Evolutionary conservation across 53 echinoderm and acorn worm genomes (phyloP).

Genomic region (Paracentrotus lividus): DNA sequence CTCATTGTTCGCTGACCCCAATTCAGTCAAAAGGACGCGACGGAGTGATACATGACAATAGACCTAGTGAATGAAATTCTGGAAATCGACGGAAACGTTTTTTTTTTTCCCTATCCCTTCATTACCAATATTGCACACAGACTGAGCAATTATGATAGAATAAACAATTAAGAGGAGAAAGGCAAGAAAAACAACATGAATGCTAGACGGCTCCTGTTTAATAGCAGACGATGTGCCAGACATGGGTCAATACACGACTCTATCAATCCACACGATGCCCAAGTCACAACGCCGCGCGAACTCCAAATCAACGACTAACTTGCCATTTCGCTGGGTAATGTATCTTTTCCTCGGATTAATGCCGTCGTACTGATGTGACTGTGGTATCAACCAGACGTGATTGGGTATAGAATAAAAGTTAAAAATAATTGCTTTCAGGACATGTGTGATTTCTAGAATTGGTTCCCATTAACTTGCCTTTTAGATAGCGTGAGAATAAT

Average conservation of each 20-base stretch:
- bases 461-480: slow-evolving; percentile 25
- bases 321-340: no score
- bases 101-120: no score
- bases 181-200: slow-evolving; percentile 46
- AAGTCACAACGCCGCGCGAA: no score
- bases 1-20: neutral
- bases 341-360: no score
- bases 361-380: no score
- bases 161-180: slow-evolving; percentile 42
- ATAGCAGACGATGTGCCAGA: slow-evolving; percentile 21
- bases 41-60: neutral
- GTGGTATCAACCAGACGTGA: no score
- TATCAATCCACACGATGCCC: neutral
- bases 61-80: neutral
- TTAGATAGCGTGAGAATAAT: slow-evolving; percentile 2
- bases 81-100: neutral
- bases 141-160: neutral
- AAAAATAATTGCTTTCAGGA: slow-evolving; percentile 29
- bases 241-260: slow-evolving; percentile 28
- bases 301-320: no score
- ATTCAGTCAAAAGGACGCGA: neutral
- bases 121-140: neutral
- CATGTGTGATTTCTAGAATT: slow-evolving; percentile 23
- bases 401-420: neutral
- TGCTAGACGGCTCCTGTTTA: slow-evolving; percentile 16